phyloP scores from a whole-genome alignment of 35 echinoderm and acorn worm species.

The Patiria miniata region DNA sequence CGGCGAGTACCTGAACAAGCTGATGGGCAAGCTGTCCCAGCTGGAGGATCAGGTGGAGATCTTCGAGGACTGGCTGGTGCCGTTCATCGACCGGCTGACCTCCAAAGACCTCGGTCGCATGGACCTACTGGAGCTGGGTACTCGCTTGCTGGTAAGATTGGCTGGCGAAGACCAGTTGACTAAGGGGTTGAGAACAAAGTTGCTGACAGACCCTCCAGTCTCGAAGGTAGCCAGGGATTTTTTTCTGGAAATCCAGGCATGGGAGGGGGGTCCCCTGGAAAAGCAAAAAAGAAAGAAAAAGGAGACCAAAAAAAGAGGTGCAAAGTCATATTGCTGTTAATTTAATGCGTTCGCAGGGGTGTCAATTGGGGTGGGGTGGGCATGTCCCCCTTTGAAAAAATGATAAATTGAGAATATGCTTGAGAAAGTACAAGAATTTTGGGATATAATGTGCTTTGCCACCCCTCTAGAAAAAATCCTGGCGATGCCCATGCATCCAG shows the following conservation, averaged over 20 bases:
- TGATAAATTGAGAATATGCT: no score
- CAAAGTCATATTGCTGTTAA: no score
- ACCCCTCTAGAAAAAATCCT: no score
- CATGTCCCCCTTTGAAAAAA: no score
- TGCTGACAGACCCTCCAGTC: neutral
- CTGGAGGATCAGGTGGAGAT: slow-evolving; percentile 78
- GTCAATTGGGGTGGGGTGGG: no score
- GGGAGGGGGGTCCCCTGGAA: neutral
- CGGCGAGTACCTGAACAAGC: slow-evolving; percentile 79
- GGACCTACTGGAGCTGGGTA: slow-evolving; percentile 89
- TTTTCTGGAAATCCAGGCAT: neutral
- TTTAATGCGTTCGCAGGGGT: no score
- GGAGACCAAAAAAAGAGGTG: no score
- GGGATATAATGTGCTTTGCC: no score
- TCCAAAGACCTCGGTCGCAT: slow-evolving; percentile 81
- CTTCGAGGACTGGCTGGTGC: slow-evolving; percentile 95
- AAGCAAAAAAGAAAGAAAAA: neutral
- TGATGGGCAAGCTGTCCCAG: slow-evolving; percentile 81
- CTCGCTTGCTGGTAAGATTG: slow-evolving; percentile 78
- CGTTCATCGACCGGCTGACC: slow-evolving; percentile 82
- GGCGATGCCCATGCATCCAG: no score
- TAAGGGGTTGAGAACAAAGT: neutral
- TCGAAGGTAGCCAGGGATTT: no score
- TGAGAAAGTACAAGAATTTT: no score
- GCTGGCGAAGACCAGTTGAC: neutral